Evolutionary conservation across 2,113 vertebrate genomes (phyloP), one percentile per base, ranked within the genome.

Genomic region (Hystrix brachyura): DNA sequence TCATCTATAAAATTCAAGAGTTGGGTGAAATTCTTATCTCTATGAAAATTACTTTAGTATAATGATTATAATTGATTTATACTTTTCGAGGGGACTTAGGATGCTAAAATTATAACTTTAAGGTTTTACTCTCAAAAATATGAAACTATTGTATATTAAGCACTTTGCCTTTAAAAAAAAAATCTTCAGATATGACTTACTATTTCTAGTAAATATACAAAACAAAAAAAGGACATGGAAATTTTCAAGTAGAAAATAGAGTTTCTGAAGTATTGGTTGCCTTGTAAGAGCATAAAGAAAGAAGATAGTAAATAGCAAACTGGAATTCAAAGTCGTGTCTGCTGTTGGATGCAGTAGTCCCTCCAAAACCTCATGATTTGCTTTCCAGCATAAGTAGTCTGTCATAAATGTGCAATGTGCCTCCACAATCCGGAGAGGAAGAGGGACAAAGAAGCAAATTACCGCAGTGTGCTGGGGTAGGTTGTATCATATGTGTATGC

Each of bases 381-480:
- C 8, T 71, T 76, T 83, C n/a, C 14, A 83, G 4, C 62, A 19
- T 53, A 34, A 11, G 3, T 14, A 29, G 38, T 51, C 32, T 14
- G 46, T 2, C 51, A 2, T 23, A 14, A 48, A 38, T 13, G 19
- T 4, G 11, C 4, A 25, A 6, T 29, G 2, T 53, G 15, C 11
- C 2, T 25, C 25, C 14, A 79, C 43, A 71, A 25, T 6, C 13
- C 29, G 51, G 8, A 2, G 38, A 2, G 4, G 3, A 64, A 53
- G 32, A 80, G 32, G 88, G 57, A 34, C 60, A 38, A 67, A 59
- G 51, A 23, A 29, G 11, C 29, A 60, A 38, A 29, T n/a, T 80
- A 11, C 8, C 32, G 0, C 4, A 10, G 25, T 0, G 15, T 10
- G 13, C 38, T 53, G 25, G 0, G 0, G 34, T n/a, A 12, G 23